These are phyloP conservation scores for Amphiprion ocellaris DNA, from an alignment of 2,113 vertebrate genomes.

Conservation along the genomic window DNA sequence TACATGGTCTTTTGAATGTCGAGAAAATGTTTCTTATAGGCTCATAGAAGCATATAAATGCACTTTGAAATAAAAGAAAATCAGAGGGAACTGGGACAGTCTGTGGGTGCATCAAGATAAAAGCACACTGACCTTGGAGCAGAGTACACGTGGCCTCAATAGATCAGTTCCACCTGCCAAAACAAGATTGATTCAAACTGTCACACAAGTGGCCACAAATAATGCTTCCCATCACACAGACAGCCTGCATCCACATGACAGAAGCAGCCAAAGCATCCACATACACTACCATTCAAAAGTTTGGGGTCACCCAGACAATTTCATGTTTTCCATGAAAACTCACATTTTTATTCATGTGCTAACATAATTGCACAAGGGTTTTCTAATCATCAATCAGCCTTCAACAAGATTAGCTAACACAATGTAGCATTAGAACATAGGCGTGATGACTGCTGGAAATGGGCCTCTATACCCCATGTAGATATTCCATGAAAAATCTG, in stretches of 20 bases:
- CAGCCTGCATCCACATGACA: background rate
- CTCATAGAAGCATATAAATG: conserved; percentile 7
- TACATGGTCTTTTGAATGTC: background rate
- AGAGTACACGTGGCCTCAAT: conserved; percentile 14
- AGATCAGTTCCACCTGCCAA: conserved; percentile 49
- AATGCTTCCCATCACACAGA: conserved; percentile 21
- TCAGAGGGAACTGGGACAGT: background rate
- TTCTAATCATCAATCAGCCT: too few relatives aligned
- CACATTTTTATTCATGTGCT: too few relatives aligned
- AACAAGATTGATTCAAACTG: conserved; percentile 34
- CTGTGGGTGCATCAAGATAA: conserved; percentile 38
- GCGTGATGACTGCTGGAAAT: too few relatives aligned
- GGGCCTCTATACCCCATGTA: too few relatives aligned
- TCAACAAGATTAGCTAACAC: too few relatives aligned
- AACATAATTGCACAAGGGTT: too few relatives aligned
- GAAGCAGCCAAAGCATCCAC: background rate
- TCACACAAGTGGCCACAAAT: conserved; percentile 31
- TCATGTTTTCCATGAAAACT: too few relatives aligned
- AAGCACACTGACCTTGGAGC: conserved; percentile 44
- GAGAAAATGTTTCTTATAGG: background rate
- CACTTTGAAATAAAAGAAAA: background rate
- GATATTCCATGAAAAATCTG: too few relatives aligned
- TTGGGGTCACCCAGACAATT: too few relatives aligned
- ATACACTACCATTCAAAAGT: background rate
- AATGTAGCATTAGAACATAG: too few relatives aligned